Evolutionary conservation across 2,113 vertebrate genomes (phyloP).

Genomic region (Hypanus sabinus): DNA sequence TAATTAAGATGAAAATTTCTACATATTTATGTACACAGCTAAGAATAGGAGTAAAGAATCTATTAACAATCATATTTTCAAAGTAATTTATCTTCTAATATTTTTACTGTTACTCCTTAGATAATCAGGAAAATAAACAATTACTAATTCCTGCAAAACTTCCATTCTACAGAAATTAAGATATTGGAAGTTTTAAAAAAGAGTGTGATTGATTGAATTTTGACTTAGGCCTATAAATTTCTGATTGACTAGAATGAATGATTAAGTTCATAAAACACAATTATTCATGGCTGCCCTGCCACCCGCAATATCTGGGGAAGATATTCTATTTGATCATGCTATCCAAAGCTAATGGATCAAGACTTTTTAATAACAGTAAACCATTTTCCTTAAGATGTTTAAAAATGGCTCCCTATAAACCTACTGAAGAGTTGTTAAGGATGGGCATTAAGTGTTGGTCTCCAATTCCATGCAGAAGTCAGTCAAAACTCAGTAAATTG

Average conservation of each 20-base stretch:
- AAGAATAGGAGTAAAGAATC: not conserved
- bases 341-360: not conserved
- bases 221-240: not conserved
- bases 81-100: not conserved
- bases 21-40: not conserved
- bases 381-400: not conserved
- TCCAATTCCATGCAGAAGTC: too few relatives aligned
- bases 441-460: too few relatives aligned
- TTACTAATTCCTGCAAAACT: too few relatives aligned
- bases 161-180: not conserved
- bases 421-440: too few relatives aligned
- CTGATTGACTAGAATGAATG: not conserved
- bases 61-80: not conserved
- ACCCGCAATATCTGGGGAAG: not conserved
- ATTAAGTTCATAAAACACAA: not conserved
- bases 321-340: not conserved
- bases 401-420: too few relatives aligned
- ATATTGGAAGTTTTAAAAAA: not conserved
- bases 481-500: not conserved
- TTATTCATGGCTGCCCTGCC: not conserved
- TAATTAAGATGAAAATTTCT: too few relatives aligned
- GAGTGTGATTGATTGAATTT: not conserved
- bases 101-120: not conserved
- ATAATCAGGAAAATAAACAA: not conserved
- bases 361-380: not conserved